phyloP scores from a whole-genome alignment of 2,888 invertebrate species.

The Phytoseiulus persimilis region DNA sequence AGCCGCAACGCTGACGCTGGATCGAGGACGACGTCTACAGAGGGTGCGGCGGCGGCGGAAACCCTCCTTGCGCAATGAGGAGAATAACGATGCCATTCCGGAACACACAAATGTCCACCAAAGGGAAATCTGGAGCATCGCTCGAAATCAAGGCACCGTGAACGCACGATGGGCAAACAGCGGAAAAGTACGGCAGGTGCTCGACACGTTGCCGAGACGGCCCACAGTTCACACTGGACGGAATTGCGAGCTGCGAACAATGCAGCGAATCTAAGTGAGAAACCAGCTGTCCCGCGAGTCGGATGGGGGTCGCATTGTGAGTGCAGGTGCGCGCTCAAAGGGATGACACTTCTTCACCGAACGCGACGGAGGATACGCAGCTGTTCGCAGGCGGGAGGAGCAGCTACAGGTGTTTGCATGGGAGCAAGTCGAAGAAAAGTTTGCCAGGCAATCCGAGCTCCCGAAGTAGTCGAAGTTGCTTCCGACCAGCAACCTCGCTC shows the following conservation, averaged over 20 bases:
- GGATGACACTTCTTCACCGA: not conserved
- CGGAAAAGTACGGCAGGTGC: no score
- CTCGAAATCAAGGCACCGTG: no score
- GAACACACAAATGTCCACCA: no score
- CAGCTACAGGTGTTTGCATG: not conserved
- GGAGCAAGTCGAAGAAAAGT: not conserved
- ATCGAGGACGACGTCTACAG: no score
- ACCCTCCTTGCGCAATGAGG: no score
- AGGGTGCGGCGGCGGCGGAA: no score
- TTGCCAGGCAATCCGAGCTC: not conserved
- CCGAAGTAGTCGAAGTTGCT: not conserved
- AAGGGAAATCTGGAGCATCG: no score
- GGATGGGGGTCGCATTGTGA: not conserved
- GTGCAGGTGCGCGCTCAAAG: not conserved
- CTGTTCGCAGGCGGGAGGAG: not conserved
- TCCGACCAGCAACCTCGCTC: not conserved
- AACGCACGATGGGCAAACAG: no score
- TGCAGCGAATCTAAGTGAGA: not conserved
- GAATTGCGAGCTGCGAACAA: not conserved
- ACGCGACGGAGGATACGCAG: not conserved
- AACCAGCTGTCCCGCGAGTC: not conserved
- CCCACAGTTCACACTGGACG: not conserved
- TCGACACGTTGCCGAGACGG: no score
- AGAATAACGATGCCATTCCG: no score
- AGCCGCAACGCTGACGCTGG: no score